Base-by-base conservation (phyloP, 1,140 invertebrate species). In the Drosophila novamexicana region DNA sequence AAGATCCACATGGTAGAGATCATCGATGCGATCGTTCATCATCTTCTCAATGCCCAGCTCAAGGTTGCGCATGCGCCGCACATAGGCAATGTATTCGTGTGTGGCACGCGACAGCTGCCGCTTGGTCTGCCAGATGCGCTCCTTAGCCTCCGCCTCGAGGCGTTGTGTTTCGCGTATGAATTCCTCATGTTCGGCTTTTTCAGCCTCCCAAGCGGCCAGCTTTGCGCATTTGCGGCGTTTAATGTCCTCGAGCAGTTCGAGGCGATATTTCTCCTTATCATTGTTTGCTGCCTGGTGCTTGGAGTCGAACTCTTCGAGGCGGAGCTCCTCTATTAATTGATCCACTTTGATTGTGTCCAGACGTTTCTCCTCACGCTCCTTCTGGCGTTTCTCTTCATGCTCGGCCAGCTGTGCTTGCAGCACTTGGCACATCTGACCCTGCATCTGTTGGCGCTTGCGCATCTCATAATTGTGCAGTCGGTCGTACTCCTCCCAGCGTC, bases 51-150 rank as follows among this genome's bases (percentile, higher is more conserved):
- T 82, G 56, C 81, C 83, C 42, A 79, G 14, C 36, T 91, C 85
- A 0, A 91, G 54, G 2, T 74, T 42, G 16, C 91, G 90, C 85
- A 91, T 79, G 6, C 77, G 70, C 0, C 75, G 74, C 29, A 79
- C 75, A 64, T 88, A 91, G 9, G 56, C 67, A 4, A 91, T 74
- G 45, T 80, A 91, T n/a, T 91, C 86, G 10, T 76, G 42, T n/a
- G 90, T 91, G 44, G 83, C 76, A 6, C 69, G 69, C 9, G 77
- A 56, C 4, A 88, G 59, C 5, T 84, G 71, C 45, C 50, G 65
- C 49, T 88, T 90, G 12, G 44, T 14, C 5, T 66, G 54, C 1
- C n/a, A 36, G 6, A 90, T 72, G 10, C 22, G 54, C 2, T 29
- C 52, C 16, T 42, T 61, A 7, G 79, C 78, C 42, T 84, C 83